Conservation (phyloP, 2,888 invertebrate genomes). For the Plemyria rubiginata region DNA sequence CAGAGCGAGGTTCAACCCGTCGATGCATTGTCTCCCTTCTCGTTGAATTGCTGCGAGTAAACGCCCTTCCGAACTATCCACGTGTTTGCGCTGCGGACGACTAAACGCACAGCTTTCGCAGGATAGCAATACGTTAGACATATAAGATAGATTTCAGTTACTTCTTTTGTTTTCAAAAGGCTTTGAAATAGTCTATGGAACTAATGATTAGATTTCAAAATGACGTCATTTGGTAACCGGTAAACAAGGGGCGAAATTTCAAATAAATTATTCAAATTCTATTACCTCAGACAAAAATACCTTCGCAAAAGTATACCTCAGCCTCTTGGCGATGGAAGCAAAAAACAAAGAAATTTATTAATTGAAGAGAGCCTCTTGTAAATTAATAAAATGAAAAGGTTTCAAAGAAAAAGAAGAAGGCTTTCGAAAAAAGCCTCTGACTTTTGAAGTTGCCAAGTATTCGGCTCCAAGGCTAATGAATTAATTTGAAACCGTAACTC, state of each 20-base stretch:
- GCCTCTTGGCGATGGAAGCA: slow-evolving; percentile 37
- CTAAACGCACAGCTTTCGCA: too few relatives aligned
- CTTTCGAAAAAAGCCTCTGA: slow-evolving; percentile 37
- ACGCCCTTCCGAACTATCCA: too few relatives aligned
- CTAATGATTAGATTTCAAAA: slow-evolving; percentile 1
- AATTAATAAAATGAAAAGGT: slow-evolving; percentile 45
- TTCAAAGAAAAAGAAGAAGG: slow-evolving; percentile 36
- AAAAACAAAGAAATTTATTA: slow-evolving; percentile 46
- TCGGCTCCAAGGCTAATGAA: slow-evolving; percentile 25
- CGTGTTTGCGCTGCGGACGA: too few relatives aligned
- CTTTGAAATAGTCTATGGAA: background rate
- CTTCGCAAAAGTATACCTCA: slow-evolving; percentile 25
- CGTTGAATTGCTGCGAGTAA: too few relatives aligned
- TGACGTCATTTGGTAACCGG: slow-evolving; percentile 13
- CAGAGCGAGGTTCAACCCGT: background rate
- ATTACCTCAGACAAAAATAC: slow-evolving; percentile 28
- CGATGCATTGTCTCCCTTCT: background rate
- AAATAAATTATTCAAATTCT: slow-evolving; percentile 21
- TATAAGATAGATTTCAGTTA: too few relatives aligned
- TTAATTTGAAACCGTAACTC: slow-evolving; percentile 23
- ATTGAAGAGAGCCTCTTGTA: slow-evolving; percentile 42
- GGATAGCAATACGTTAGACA: too few relatives aligned
- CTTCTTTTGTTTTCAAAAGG: too few relatives aligned
- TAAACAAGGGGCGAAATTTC: slow-evolving; percentile 18
- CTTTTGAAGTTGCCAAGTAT: slow-evolving; percentile 31